Evolutionary conservation across 1,140 invertebrate genomes (phyloP).

Genomic region (Drosophila nasuta): DNA sequence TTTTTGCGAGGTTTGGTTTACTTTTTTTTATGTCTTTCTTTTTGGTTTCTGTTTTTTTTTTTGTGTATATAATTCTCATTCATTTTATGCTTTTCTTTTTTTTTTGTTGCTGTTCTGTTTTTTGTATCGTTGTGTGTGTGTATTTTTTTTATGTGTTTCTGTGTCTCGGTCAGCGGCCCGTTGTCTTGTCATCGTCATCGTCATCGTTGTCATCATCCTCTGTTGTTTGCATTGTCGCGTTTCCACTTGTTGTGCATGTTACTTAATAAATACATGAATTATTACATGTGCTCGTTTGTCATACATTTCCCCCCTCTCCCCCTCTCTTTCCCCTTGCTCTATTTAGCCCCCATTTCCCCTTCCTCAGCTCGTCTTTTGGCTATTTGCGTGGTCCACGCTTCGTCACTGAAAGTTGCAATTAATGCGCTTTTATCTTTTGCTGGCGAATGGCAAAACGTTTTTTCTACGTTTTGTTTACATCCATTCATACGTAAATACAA

Average conservation of each 20-base stretch:
- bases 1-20: conserved; percentile 32
- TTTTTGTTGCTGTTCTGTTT: conserved; percentile 7
- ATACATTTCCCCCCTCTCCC: background rate
- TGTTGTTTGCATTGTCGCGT: conserved; percentile 50
- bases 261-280: conserved; percentile 50
- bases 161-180: conserved; percentile 17
- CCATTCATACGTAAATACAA: conserved; percentile 63
- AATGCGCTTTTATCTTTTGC: conserved; percentile 70
- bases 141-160: conserved; percentile 22
- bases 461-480: conserved; percentile 73
- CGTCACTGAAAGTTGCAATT: conserved; percentile 56
- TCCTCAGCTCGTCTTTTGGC: conserved; percentile 4
- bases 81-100: conserved; percentile 31
- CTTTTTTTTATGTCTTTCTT: conserved; percentile 16
- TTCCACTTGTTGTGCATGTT: conserved; percentile 54
- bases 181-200: conserved; percentile 20
- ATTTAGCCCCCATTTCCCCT: too few species aligned
- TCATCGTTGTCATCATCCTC: background rate
- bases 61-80: background rate
- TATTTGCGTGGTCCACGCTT: conserved; percentile 22
- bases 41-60: background rate
- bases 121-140: background rate
- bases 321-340: background rate
- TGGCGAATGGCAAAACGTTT: conserved; percentile 27
- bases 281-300: conserved; percentile 31